Evolutionary conservation across 1,140 invertebrate genomes (phyloP).

Genomic region (Drosophila ananassae): DNA sequence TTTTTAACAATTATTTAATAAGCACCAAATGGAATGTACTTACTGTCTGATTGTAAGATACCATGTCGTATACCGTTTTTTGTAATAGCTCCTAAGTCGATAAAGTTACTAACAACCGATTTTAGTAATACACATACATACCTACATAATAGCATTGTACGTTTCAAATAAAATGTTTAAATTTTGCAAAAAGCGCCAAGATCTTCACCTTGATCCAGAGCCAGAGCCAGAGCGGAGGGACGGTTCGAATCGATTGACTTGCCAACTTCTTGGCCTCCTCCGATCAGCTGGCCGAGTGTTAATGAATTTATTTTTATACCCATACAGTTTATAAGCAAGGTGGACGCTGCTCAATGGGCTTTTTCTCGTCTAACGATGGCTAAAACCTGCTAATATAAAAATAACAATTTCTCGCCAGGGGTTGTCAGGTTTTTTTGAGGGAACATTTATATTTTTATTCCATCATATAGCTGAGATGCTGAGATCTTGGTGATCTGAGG

Average conservation of each 20-base stretch:
- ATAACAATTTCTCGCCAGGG: slow-evolving; percentile 44
- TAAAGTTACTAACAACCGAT: slow-evolving; percentile 75
- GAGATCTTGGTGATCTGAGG: not conserved
- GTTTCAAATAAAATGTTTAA: slow-evolving; percentile 77
- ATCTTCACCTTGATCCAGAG: slow-evolving; percentile 61
- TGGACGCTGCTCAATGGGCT: slow-evolving; percentile 28
- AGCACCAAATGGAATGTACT: slow-evolving; percentile 63
- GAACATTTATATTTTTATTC: too few relatives aligned
- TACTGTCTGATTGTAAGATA: slow-evolving; percentile 60
- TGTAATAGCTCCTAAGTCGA: slow-evolving; percentile 67
- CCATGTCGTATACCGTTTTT: slow-evolving; percentile 59
- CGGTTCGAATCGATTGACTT: slow-evolving; percentile 21
- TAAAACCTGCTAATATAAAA: slow-evolving; percentile 60
- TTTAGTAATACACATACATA: slow-evolving; percentile 53
- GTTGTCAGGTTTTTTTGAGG: slow-evolving; percentile 35
- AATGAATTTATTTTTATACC: slow-evolving; percentile 76
- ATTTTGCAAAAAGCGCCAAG: slow-evolving; percentile 53
- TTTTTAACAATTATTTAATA: slow-evolving; percentile 67
- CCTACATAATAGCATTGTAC: slow-evolving; percentile 45
- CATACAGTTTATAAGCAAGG: slow-evolving; percentile 26
- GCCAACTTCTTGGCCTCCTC: slow-evolving; percentile 46
- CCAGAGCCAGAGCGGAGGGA: not conserved
- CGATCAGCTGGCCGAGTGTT: slow-evolving; percentile 66
- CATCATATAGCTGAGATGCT: not conserved
- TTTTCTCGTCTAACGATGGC: slow-evolving; percentile 29